Evolutionary conservation across 2,113 vertebrate species (phyloP).

Genomic region (Austrofundulus limnaeus): DNA sequence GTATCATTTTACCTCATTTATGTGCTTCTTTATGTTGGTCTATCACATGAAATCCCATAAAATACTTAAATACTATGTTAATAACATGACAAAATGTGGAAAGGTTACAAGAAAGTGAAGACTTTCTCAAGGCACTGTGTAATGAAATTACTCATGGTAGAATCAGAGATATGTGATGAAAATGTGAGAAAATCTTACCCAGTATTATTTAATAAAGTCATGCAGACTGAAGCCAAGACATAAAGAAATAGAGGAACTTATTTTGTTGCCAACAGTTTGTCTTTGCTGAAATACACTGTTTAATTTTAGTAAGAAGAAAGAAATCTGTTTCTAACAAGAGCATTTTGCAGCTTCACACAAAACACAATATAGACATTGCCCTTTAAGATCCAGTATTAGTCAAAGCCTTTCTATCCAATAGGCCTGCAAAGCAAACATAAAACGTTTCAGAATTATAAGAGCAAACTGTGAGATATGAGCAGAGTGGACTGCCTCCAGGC

Average conservation of each 20-base stretch:
- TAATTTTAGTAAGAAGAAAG: not conserved
- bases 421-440: slow-evolving; percentile 37
- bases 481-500: slow-evolving; percentile 61
- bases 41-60: no score
- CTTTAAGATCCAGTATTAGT: not conserved
- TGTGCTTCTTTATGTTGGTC: no score
- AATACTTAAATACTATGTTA: no score
- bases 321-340: not conserved
- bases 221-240: not conserved
- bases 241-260: not conserved
- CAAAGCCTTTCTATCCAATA: slow-evolving; percentile 24
- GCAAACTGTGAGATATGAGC: slow-evolving; percentile 39
- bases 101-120: no score
- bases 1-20: no score
- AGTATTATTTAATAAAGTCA: no score
- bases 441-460: slow-evolving; percentile 44
- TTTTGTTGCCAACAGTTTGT: not conserved
- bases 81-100: no score
- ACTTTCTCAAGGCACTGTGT: no score
- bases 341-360: slow-evolving; percentile 11
- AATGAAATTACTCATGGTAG: no score
- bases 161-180: no score
- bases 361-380: not conserved
- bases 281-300: not conserved
- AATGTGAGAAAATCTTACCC: no score